phyloP scores from a whole-genome alignment of 2,113 vertebrate genomes.

The Lota lota region DNA sequence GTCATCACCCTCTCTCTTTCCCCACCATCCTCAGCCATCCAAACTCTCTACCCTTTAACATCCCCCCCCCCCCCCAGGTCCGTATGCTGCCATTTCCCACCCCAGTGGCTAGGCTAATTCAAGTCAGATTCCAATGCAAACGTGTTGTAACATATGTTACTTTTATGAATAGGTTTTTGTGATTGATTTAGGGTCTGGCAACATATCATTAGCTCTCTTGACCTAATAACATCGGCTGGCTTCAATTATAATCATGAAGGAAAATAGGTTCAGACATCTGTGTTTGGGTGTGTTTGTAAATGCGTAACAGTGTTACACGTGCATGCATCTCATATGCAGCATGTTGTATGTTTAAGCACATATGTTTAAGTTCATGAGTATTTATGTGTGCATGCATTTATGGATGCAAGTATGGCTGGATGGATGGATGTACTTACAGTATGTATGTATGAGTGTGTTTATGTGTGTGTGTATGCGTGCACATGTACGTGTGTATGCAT shows the following conservation, averaged over 20 bases:
- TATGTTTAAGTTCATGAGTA: background rate
- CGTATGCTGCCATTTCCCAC: conserved; percentile 47
- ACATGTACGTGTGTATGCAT: no score
- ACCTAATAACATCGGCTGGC: no score
- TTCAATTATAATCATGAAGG: background rate
- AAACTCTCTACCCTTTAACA: conserved; percentile 1
- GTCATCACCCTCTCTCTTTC: conserved; percentile 18
- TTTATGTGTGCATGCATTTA: background rate
- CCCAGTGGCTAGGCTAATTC: conserved; percentile 50
- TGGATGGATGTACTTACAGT: background rate
- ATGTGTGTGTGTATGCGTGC: no score
- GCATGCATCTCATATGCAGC: background rate
- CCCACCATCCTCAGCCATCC: background rate
- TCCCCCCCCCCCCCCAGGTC: conserved; percentile 31
- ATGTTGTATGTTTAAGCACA: background rate
- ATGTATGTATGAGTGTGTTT: no score
- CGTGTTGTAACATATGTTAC: conserved; percentile 46
- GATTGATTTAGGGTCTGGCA: no score
- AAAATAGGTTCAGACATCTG: conserved; percentile 19
- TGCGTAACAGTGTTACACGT: no score
- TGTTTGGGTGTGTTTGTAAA: background rate
- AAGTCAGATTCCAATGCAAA: conserved; percentile 52
- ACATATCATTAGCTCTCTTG: no score
- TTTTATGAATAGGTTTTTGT: background rate
- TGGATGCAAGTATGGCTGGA: background rate